Evolutionary conservation across 2,888 invertebrate genomes (phyloP).

Genomic region (Eupithecia pulchellata): DNA sequence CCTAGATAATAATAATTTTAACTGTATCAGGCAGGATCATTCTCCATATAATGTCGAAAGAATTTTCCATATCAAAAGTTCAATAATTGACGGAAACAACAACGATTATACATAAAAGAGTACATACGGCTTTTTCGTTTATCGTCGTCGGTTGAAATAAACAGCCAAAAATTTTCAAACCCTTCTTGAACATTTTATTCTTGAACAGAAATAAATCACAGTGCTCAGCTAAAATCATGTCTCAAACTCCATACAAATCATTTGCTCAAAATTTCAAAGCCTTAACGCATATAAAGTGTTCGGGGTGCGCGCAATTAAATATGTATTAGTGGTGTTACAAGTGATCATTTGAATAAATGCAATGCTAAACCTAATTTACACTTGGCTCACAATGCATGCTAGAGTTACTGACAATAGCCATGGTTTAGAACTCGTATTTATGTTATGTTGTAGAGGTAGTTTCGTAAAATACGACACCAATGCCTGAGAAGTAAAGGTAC

Average conservation of each 20-base stretch:
- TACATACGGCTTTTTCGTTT: no score
- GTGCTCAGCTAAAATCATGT: slow-evolving; percentile 6
- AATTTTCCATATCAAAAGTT: no score
- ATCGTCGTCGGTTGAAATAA: background rate
- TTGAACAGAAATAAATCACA: slow-evolving; percentile 2
- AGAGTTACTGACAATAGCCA: slow-evolving; percentile 29
- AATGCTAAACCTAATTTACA: slow-evolving; percentile 45
- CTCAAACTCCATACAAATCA: slow-evolving; percentile 22
- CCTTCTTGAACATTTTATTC: background rate
- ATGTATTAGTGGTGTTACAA: slow-evolving; percentile 74
- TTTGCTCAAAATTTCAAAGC: slow-evolving; percentile 48
- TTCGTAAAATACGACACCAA: background rate
- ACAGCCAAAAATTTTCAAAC: background rate
- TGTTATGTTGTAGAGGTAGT: background rate
- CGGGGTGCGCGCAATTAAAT: slow-evolving; percentile 77
- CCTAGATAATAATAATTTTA: no score
- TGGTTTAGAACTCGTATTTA: slow-evolving; percentile 16
- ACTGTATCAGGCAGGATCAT: no score
- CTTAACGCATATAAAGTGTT: slow-evolving; percentile 61
- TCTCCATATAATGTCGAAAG: no score
- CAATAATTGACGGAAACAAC: no score
- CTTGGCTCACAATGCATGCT: slow-evolving; percentile 39
- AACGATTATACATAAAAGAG: no score
- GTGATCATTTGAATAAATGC: slow-evolving; percentile 47
- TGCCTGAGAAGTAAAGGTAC: background rate